These are phyloP conservation scores for Mohoua ochrocephala DNA, from an alignment of 2,113 vertebrate genomes.

Conservation along the genomic window DNA sequence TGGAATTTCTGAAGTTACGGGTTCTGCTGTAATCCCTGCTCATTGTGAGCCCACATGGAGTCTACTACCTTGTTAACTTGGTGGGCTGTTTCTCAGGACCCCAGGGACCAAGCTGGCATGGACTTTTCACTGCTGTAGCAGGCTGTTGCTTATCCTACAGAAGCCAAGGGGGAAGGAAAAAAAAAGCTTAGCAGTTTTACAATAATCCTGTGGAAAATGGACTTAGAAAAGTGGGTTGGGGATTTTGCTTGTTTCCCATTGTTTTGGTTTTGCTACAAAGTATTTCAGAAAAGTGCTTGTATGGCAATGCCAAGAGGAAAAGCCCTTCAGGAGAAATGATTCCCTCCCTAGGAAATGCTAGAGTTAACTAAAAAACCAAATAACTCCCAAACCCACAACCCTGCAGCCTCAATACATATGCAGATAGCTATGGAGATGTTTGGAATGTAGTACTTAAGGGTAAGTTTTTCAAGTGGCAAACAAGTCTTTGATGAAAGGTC, in stretches of 20 bases:
- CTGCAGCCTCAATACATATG: not conserved
- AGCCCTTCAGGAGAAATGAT: not conserved
- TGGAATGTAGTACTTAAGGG: not conserved
- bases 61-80: not conserved
- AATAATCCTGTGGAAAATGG: not conserved
- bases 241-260: slow-evolving; percentile 7
- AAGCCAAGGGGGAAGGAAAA: not conserved
- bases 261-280: not conserved
- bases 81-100: not conserved
- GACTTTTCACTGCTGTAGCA: not conserved
- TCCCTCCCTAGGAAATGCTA: not conserved
- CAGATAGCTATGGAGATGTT: not conserved
- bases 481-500: not conserved
- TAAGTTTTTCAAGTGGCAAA: not conserved
- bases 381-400: not conserved
- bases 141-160: not conserved
- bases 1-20: not conserved
- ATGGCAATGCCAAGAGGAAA: not conserved
- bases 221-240: not conserved
- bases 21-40: not conserved
- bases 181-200: not conserved
- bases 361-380: not conserved
- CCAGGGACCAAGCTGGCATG: not conserved
- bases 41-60: not conserved
- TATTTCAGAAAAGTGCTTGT: not conserved